Base-by-base conservation (phyloP, 2,888 invertebrate species). In the Microctonus hyperodae region DNA sequence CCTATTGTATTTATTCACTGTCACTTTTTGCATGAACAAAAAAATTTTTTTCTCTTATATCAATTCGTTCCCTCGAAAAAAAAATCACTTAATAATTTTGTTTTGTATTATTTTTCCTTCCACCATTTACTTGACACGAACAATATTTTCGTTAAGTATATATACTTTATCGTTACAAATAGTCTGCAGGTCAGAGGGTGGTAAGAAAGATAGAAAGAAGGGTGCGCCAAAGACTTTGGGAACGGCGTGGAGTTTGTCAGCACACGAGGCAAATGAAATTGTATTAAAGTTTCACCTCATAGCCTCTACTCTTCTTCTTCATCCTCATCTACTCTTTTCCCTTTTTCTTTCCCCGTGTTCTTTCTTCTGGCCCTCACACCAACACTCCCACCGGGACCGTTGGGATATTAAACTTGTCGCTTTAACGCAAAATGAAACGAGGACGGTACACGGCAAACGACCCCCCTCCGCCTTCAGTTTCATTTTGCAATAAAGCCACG, bases 201-300 rank as follows among this genome's bases (percentile, higher is more conserved):
- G 37, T 28, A 37, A 20, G 58, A 37, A 13, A 16, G 50, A 44
- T n/a, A 20, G 50, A 44, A n/a, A 44, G 44, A 44, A 44, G 44
- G 44, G 44, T 44, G 44, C 44, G 44, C 44, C n/a, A n/a, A n/a
- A 5, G 44, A 7, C 44, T 44, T 59, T 23, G 25, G 28, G 20
- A 10, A n/a, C n/a, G 13, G 31, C 44, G 16, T 25, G 70, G 76
- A 80, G 79, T 83, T 83, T 83, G 83, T 83, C 83, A 83, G 83
- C 80, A 75, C 6, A 76, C 73, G 67, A 72, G 64, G 75, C 81
- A 83, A 83, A 83, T 83, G 83, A 83, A 83, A 83, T 83, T 83
- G 82, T 83, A 83, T 83, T 83, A 83, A 83, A 83, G 81, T 83
- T 83, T 83, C 79, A 82, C 80, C 80, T 80, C 78, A 74, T 70